These are phyloP conservation scores for Chrysomela aeneicollis DNA, from an alignment of 2,888 invertebrate genomes.

Conservation along the genomic window DNA sequence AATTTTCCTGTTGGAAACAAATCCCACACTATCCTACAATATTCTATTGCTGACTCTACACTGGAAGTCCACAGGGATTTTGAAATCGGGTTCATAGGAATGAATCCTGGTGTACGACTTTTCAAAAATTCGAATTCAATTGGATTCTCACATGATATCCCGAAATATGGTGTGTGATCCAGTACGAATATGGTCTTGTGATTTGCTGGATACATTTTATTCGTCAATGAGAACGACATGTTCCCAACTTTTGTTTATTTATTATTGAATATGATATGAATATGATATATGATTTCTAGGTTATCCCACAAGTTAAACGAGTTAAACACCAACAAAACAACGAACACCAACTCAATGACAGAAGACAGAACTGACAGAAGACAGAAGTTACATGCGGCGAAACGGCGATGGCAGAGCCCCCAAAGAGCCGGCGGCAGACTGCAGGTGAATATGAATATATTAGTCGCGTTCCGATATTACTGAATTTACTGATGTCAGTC, in stretches of 20 bases:
- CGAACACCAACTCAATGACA: no score
- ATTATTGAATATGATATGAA: neutral
- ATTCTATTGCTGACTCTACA: slow-evolving; percentile 94
- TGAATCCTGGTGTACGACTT: slow-evolving; percentile 73
- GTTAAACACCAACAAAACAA: no score
- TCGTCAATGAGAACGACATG: slow-evolving; percentile 35
- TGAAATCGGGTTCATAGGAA: slow-evolving; percentile 82
- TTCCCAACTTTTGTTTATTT: slow-evolving; percentile 11
- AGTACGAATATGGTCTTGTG: slow-evolving; percentile 97
- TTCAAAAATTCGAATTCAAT: slow-evolving; percentile 85
- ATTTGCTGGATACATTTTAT: slow-evolving; percentile 60
- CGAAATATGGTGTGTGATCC: slow-evolving; percentile 93
- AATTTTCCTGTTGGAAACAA: slow-evolving; percentile 91
- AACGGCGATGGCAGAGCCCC: no score
- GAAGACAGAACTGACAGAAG: no score
- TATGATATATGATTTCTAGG: no score
- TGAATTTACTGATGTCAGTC: no score
- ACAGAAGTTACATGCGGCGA: no score
- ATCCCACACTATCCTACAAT: slow-evolving; percentile 96
- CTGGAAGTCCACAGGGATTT: slow-evolving; percentile 97
- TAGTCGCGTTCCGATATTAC: no score
- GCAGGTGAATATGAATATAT: no score
- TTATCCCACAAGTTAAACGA: no score
- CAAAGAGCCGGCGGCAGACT: no score
- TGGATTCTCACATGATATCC: slow-evolving; percentile 81